These are phyloP conservation scores for Neodontobutis hainanensis DNA, from an alignment of 2,113 vertebrate species.

Conservation along the genomic window DNA sequence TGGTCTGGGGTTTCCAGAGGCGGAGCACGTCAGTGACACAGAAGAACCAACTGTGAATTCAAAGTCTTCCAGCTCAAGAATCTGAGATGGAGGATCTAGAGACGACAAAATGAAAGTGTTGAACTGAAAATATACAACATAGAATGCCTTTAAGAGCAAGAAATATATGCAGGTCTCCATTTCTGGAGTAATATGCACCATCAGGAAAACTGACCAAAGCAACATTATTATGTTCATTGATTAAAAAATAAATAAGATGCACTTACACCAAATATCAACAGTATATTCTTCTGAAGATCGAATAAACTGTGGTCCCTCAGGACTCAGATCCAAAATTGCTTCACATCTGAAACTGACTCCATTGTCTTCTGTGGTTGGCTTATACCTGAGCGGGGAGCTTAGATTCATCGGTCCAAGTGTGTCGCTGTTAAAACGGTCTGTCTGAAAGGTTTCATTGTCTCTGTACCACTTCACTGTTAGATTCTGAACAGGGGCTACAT, in stretches of 20 bases:
- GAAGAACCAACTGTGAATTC: conserved; percentile 33
- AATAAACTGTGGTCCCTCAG: conserved; percentile 16
- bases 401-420: background rate
- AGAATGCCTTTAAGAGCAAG: background rate
- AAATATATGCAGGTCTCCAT: too few relatives aligned
- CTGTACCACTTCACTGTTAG: conserved; percentile 57
- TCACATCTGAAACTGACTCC: conserved; percentile 63
- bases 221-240: background rate
- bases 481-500: conserved; percentile 33
- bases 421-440: accelerated
- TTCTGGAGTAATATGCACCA: conserved; percentile 24
- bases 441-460: accelerated
- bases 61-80: conserved; percentile 59
- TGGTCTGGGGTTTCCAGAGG: conserved; percentile 44
- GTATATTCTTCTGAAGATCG: background rate
- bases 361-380: conserved; percentile 1
- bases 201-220: too few relatives aligned
- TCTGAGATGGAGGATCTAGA: conserved; percentile 58
- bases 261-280: conserved; percentile 62
- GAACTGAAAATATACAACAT: background rate
- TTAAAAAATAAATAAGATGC: background rate
- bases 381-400: background rate
- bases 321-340: conserved; percentile 61
- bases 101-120: background rate
- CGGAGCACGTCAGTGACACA: conserved; percentile 58